Evolutionary conservation across 2,113 vertebrate species (phyloP).

Genomic region (Gallinago jamesoni): DNA sequence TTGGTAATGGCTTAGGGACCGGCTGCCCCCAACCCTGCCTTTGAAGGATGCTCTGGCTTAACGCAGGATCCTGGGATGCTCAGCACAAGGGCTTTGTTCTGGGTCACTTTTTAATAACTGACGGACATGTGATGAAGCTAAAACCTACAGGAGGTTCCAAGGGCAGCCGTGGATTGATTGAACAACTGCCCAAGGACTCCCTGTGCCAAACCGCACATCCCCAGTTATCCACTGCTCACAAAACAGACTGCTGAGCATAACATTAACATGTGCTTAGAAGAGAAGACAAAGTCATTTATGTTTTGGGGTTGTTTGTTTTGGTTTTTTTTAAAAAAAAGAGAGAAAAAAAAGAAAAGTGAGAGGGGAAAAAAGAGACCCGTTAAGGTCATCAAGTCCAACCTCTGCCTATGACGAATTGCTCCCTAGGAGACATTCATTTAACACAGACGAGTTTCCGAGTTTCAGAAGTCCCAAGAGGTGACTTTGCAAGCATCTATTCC

Average conservation of each 20-base stretch:
- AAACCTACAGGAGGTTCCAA: neutral
- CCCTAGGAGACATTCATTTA: neutral
- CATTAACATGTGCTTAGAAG: neutral
- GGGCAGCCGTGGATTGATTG: constrained; percentile 10
- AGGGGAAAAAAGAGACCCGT: neutral
- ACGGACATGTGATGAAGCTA: constrained; percentile 21
- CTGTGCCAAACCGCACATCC: neutral
- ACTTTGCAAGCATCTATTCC: neutral
- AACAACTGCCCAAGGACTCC: neutral
- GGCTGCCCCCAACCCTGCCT: neutral
- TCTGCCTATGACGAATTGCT: neutral
- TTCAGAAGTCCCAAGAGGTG: constrained; percentile 12
- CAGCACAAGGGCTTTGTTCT: constrained; percentile 37
- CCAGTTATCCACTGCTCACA: neutral
- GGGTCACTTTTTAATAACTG: constrained; percentile 1
- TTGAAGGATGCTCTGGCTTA: neutral
- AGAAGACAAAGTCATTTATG: neutral
- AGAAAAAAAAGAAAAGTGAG: neutral
- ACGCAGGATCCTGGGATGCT: neutral
- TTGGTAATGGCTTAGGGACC: neutral
- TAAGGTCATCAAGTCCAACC: neutral
- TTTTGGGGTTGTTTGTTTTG: no score
- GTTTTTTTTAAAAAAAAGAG: neutral
- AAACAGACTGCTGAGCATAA: neutral
- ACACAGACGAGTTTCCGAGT: neutral